Base-by-base conservation (phyloP, 2,113 vertebrate species). In the Tapirus terrestris region DNA sequence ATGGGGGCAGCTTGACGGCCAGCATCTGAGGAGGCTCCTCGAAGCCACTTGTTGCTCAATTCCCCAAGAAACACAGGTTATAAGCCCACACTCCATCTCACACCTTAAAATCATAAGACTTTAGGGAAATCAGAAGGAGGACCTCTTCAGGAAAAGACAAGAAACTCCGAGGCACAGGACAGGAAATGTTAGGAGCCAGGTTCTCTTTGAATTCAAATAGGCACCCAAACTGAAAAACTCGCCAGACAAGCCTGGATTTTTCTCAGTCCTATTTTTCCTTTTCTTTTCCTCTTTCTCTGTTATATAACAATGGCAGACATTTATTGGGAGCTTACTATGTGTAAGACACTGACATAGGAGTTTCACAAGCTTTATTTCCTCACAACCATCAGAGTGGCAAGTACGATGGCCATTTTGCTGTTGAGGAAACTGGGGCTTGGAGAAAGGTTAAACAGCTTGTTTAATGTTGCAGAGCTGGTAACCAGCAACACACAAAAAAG, bases 181-280 rank as follows among this genome's bases (percentile, higher is more conserved):
- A 73, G 39, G 31, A 75, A 87, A 29, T 65, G 29, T 75, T 75
- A 84, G 70, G 70, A 93, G 27, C 27, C 18, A 84, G 36, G 5
- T 56, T 93, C 11, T 91, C 77, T 80, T 67, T 92, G 75, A 91
- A 79, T 79, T 93, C 20, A 77, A 25, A 86, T n/a, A 87, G 33
- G 36, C 4, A 67, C 1, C 13, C 31, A 67, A 33, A 27, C 5
- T 76, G 65, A 95, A 88, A 65, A 77, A 36, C 53, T 58, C 76
- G 31, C 33, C 87, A 80, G 8, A 68, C 16, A 53, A 1, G 23
- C 1, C 5, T 70, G 9, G 39, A 12, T 21, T 82, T 91, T n/a
- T 76, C 76, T 86, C 9, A 48, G 2, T 82, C 43, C 27, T 67
- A 12, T 45, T 20, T 77, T 33, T 43, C 21, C 43, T 45, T 53